Percentiles rank a stretch among this genome's conserved stretches.
Conservation (phyloP, 2,888 invertebrate species). For the Glaucopsyche alexis region DNA sequence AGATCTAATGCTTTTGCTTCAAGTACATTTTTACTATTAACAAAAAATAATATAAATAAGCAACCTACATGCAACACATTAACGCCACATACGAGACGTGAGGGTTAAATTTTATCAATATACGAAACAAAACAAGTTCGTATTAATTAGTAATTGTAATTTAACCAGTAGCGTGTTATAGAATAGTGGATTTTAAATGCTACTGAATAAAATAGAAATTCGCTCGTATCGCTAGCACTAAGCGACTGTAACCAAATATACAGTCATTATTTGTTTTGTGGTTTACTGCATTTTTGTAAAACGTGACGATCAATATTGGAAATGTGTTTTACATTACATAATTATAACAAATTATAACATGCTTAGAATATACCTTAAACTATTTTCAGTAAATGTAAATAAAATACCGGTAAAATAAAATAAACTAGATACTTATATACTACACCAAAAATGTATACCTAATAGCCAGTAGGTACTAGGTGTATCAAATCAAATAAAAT, state of each 20-base stretch:
- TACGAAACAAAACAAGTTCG: neutral
- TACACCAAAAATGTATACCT: too few relatives aligned
- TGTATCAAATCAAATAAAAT: too few relatives aligned
- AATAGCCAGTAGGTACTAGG: too few relatives aligned
- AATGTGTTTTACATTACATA: neutral
- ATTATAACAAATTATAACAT: too few relatives aligned
- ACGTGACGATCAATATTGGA: neutral
- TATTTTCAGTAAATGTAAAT: too few relatives aligned
- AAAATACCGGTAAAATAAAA: too few relatives aligned
- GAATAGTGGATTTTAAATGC: neutral
- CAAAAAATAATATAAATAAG: neutral
- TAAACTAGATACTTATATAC: too few relatives aligned
- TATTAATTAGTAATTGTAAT: constrained; percentile 2
- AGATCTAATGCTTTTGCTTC: too few relatives aligned
- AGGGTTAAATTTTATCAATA: constrained; percentile 9
- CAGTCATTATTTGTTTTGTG: neutral
- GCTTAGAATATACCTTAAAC: too few relatives aligned
- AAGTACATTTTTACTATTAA: neutral
- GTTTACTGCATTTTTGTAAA: neutral
- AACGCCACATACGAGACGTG: neutral
- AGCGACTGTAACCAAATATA: neutral
- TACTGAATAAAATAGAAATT: neutral
- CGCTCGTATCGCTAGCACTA: neutral
- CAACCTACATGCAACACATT: neutral
- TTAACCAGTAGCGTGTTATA: neutral